Conservation (phyloP, 2,888 invertebrate genomes). For the Isoperla grammatica region DNA sequence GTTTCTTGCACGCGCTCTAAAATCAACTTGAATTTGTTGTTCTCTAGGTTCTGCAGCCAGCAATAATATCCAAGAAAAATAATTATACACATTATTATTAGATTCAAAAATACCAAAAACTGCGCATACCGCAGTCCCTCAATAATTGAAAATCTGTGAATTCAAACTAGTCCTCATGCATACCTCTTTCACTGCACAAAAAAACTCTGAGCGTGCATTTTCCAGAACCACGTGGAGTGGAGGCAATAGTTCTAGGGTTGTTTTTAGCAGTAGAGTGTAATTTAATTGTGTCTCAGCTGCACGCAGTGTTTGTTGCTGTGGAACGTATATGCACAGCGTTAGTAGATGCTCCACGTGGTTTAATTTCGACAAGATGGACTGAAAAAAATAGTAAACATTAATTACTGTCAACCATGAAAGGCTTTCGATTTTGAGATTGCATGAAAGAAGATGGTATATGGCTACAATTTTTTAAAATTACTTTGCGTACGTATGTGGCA, state of each 20-base stretch:
- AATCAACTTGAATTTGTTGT: conserved; percentile 46
- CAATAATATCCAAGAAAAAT: background rate
- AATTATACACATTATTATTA: too few relatives aligned
- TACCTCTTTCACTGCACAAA: conserved; percentile 56
- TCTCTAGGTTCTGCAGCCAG: conserved; percentile 38
- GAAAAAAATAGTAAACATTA: conserved; percentile 31
- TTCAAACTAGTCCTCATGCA: too few relatives aligned
- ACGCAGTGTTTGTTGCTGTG: conserved; percentile 46
- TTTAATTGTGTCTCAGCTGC: conserved; percentile 71
- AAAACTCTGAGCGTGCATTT: conserved; percentile 49
- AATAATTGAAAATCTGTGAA: background rate
- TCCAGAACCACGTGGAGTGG: conserved; percentile 55
- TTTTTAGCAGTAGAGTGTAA: conserved; percentile 70
- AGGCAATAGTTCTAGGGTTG: conserved; percentile 64
- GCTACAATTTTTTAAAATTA: too few relatives aligned
- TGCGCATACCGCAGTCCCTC: too few relatives aligned
- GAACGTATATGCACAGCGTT: conserved; percentile 51
- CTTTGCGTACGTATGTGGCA: too few relatives aligned
- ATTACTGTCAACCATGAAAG: background rate
- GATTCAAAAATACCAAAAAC: too few relatives aligned
- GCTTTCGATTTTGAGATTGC: too few relatives aligned
- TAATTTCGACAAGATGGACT: conserved; percentile 61
- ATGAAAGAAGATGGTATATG: too few relatives aligned
- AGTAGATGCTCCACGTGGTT: conserved; percentile 75
- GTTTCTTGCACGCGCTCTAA: conserved; percentile 47